Conservation (phyloP, 2,797 vertebrate species). For the Falco concolor region DNA sequence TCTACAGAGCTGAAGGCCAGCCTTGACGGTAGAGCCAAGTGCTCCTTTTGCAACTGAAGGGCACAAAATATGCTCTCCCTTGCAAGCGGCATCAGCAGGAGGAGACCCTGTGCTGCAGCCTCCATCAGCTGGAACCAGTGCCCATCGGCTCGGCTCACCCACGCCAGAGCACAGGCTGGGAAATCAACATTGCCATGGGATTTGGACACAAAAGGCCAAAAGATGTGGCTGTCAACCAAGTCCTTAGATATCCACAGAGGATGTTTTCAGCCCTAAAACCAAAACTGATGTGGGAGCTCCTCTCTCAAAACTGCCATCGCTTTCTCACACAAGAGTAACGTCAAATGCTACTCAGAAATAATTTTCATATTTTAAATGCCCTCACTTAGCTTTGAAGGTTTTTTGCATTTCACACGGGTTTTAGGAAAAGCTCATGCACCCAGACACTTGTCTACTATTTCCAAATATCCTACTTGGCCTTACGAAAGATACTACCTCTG, state of each 20-base stretch:
- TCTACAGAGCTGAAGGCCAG: background rate
- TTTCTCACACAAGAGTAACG: background rate
- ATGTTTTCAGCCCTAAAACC: background rate
- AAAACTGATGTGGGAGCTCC: background rate
- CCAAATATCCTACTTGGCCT: background rate
- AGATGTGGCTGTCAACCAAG: conserved; percentile 1
- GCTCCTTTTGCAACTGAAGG: background rate
- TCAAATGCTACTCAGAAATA: background rate
- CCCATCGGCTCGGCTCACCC: background rate
- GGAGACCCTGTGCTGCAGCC: background rate
- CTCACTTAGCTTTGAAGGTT: background rate
- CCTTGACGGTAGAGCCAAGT: background rate
- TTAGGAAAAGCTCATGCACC: background rate
- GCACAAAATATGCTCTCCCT: background rate
- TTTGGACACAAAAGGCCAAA: background rate
- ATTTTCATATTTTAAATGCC: background rate
- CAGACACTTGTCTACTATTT: background rate
- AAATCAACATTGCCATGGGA: conserved; percentile 22
- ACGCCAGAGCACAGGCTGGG: background rate
- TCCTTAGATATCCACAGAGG: background rate
- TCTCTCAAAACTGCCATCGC: background rate
- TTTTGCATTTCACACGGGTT: background rate
- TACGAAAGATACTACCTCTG: background rate
- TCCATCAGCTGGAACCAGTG: background rate
- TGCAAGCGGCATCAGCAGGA: background rate